Evolutionary conservation across 2,113 vertebrate genomes (phyloP).

Genomic region (Rhadina sibilatrix): DNA sequence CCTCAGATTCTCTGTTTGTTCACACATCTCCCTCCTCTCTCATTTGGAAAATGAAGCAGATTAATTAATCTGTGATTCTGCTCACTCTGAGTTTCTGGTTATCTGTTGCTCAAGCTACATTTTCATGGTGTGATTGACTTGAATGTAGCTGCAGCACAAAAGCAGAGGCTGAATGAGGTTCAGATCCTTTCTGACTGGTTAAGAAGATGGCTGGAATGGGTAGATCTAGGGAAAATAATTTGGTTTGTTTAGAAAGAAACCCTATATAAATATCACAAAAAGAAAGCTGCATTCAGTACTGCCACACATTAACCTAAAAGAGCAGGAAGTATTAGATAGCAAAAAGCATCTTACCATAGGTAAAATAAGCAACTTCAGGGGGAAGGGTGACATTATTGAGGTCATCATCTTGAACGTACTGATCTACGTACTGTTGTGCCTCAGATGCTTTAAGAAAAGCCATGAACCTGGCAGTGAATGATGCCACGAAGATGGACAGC

Average conservation of each 20-base stretch:
- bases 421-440: constrained; percentile 92
- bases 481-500: constrained; percentile 95
- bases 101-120: background rate
- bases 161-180: background rate
- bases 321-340: background rate
- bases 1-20: background rate
- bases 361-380: constrained; percentile 93
- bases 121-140: background rate
- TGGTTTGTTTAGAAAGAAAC: background rate
- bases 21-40: background rate
- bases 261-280: background rate
- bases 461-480: constrained; percentile 94
- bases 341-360: constrained; percentile 81
- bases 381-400: constrained; percentile 88
- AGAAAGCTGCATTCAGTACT: background rate
- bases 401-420: constrained; percentile 84
- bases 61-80: background rate
- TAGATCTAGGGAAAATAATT: background rate
- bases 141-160: background rate
- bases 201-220: background rate
- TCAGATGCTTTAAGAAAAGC: constrained; percentile 94
- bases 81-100: background rate
- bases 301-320: background rate
- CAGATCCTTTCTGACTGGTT: background rate
- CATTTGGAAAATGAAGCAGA: background rate